Evolutionary conservation across 2,888 invertebrate genomes (phyloP).

Genomic region (Polydrusus pterygomalis): DNA sequence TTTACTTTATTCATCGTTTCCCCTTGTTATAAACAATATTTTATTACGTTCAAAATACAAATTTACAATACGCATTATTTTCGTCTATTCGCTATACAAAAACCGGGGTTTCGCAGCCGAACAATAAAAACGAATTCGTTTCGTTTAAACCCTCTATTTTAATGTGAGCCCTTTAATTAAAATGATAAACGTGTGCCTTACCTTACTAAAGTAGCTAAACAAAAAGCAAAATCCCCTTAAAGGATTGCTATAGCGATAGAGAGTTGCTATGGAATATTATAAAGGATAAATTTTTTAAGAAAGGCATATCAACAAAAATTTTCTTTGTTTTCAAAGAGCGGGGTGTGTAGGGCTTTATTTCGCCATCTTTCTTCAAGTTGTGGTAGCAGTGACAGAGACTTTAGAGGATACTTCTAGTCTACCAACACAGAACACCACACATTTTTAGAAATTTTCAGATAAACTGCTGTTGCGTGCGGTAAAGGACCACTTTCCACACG

Average conservation of each 20-base stretch:
- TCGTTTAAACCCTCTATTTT: slow-evolving; percentile 58
- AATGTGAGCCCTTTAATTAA: slow-evolving; percentile 60
- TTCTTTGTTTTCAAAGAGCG: too few relatives aligned
- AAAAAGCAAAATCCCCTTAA: slow-evolving; percentile 52
- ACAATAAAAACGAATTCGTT: slow-evolving; percentile 60
- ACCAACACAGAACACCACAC: too few relatives aligned
- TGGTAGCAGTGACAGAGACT: too few relatives aligned
- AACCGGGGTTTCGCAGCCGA: slow-evolving; percentile 33
- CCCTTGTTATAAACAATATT: neutral
- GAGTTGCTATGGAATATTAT: neutral
- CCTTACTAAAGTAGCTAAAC: slow-evolving; percentile 55
- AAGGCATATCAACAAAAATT: too few relatives aligned
- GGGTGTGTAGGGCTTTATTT: too few relatives aligned
- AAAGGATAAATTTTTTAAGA: too few relatives aligned
- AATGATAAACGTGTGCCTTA: slow-evolving; percentile 61
- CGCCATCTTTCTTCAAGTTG: too few relatives aligned
- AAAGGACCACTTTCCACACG: too few relatives aligned
- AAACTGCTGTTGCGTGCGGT: too few relatives aligned
- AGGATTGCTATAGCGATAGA: slow-evolving; percentile 42
- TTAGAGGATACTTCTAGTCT: too few relatives aligned
- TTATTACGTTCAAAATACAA: slow-evolving; percentile 26
- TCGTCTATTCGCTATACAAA: slow-evolving; percentile 24
- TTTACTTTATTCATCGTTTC: too few relatives aligned
- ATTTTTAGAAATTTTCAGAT: too few relatives aligned
- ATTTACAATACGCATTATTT: slow-evolving; percentile 28